Evolutionary conservation across 1,140 invertebrate species (phyloP), one percentile per base, ranked within the genome.

Genomic region (Colletes latitarsis): DNA sequence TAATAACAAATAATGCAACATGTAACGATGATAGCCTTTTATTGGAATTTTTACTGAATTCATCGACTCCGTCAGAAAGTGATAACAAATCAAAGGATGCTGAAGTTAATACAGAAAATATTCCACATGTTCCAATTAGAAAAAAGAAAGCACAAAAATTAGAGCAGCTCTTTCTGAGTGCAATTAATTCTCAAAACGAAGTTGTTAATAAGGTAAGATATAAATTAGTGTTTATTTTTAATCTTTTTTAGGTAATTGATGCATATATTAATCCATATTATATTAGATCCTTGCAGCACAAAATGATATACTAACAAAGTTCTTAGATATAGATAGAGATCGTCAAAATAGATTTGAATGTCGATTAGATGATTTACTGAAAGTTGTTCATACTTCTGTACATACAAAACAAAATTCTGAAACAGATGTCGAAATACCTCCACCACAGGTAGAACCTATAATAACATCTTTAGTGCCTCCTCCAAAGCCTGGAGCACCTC

Each of bases 151-250:
- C 88, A 6, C 91, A 93, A 21, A 93, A 93, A 71, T 46, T 93
- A 15, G 93, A 93, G 71, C 90, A 92, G 21, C 77, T 93, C 10
- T 89, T 93, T 79, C 49, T 93, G 14, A 92, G 81, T 81, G 93
- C 93, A 3, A 93, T 93, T 43, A 93, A 89, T 85, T 93, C 92
- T 21, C 93, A 93, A 71, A 93, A 89, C 70, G 93, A 93, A 84
- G 92, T 93, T 10, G 92, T 93, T 2, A 93, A 93, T 85, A 93
- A 93, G 88, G 92, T 93, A 85, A 46, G 6, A 9, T 82, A 64
- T 67, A 46, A 77, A 77, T 15, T 64, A 39, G 30, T 64, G 6
- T 5, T 60, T 21, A 81, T 53, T 63, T 58, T 77, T 41, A 10
- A 76, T 46, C 39, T 55, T 4, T 2, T n/a, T 14, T 60, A 39